Evolutionary conservation across 2,888 invertebrate species (phyloP), one percentile per base, ranked within the genome.

Genomic region (Thecophora atra): DNA sequence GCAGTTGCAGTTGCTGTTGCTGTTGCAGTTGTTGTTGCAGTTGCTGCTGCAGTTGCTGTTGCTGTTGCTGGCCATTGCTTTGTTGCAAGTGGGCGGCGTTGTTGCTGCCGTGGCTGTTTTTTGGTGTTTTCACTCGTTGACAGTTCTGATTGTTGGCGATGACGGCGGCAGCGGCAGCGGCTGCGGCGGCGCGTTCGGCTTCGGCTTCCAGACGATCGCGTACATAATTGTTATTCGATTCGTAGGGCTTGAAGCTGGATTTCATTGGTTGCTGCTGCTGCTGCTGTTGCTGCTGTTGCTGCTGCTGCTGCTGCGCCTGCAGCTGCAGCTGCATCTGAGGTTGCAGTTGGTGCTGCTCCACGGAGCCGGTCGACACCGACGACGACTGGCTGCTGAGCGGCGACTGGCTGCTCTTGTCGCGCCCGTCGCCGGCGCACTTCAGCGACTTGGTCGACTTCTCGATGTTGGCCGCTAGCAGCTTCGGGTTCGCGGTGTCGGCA

Each of bases 401-500:
- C 30, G 89, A 89, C n/a, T n/a, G n/a, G n/a, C n/a, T n/a, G 11
- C 89, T 87, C 82, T 93, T 93, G 47, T 93, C 93, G 72, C 90
- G 88, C 26, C 86, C 83, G 56, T 88, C 86, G n/a, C 72, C 52
- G 37, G 76, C 74, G 72, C 72, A 79, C 81, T 91, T 91, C 13
- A 81, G 77, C 62, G 87, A 86, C 79, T 88, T 89, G 81, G 89
- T 89, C 56, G 91, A 89, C 83, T 93, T 93, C 80, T 93, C 93
- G 71, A 92, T 90, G 73, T 92, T 91, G 75, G 92, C 91, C 77
- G 92, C 91, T 79, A 94, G 88, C 73, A 94, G 88, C 82, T 93
- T 93, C 70, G 93, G 91, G 84, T 92, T 92, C 68, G 95, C 92
- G 30, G 93, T 89, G 87, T 97, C 97, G 6, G 94, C 92, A 76